Conservation (phyloP, 2,888 invertebrate species). For the Eurois occulta region DNA sequence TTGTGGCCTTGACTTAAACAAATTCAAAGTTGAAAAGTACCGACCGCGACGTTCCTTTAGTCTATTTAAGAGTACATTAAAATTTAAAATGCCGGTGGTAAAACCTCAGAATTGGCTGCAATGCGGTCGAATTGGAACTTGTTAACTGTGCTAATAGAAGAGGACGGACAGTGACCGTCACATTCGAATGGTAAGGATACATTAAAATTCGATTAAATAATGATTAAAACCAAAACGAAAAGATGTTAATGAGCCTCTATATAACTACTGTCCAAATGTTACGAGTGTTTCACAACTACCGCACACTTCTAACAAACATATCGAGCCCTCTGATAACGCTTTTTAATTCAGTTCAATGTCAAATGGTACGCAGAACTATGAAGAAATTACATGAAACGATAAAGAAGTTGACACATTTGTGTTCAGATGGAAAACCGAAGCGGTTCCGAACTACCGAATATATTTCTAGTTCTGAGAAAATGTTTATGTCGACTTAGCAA, state of each 20-base stretch:
- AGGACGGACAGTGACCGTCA: conserved; percentile 74
- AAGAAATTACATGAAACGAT: conserved; percentile 83
- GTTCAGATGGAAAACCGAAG: conserved; percentile 66
- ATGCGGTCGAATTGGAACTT: conserved; percentile 76
- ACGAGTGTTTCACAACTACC: conserved; percentile 80
- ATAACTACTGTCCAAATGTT: conserved; percentile 74
- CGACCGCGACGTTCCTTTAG: conserved; percentile 58
- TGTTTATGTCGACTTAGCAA: conserved; percentile 82
- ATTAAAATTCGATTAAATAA: conserved; percentile 86
- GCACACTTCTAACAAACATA: conserved; percentile 76
- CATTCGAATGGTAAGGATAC: conserved; percentile 74
- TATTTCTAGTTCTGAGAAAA: conserved; percentile 83
- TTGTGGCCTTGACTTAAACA: conserved; percentile 75
- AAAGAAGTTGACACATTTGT: conserved; percentile 74
- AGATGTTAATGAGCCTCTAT: conserved; percentile 79
- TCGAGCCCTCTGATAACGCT: conserved; percentile 84
- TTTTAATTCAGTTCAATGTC: conserved; percentile 88
- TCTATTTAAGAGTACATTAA: conserved; percentile 64
- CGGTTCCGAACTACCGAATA: conserved; percentile 74
- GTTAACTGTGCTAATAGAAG: conserved; percentile 81
- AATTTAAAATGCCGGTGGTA: conserved; percentile 68
- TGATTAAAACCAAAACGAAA: conserved; percentile 79
- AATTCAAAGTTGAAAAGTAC: conserved; percentile 68
- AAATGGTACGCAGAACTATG: conserved; percentile 79
- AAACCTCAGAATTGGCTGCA: conserved; percentile 65